Percentiles rank a stretch among this genome's conserved stretches.
phyloP scores from a whole-genome alignment of 2,113 vertebrate species.

The Mirounga angustirostris region DNA sequence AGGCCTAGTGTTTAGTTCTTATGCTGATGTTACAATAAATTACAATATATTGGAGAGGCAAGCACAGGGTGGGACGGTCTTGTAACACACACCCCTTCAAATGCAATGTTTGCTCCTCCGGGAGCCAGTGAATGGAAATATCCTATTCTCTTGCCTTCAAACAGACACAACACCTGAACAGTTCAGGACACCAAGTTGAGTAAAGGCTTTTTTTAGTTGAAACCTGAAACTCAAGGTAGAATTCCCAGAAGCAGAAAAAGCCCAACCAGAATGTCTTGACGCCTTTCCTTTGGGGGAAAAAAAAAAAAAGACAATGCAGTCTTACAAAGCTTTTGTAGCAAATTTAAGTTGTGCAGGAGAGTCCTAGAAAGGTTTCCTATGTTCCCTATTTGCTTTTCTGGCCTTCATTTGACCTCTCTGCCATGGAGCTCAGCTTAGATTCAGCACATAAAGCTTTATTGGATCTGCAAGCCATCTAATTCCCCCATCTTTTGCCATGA shows the following conservation, averaged over 20 bases:
- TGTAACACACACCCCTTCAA: neutral
- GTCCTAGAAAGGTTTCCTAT: neutral
- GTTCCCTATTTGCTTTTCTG: neutral
- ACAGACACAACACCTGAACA: neutral
- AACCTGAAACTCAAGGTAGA: conserved; percentile 47
- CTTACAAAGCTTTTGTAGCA: neutral
- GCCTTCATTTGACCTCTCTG: conserved; percentile 28
- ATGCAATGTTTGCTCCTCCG: neutral
- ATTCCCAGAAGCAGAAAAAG: conserved; percentile 41
- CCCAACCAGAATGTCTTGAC: neutral
- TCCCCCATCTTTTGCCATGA: neutral
- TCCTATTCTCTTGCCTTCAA: neutral
- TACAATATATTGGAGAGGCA: neutral
- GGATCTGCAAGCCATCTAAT: neutral
- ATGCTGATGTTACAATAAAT: conserved; percentile 14
- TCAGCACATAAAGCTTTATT: conserved; percentile 11
- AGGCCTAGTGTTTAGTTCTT: neutral
- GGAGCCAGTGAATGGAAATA: neutral
- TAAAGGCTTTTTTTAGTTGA: neutral
- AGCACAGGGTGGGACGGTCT: neutral
- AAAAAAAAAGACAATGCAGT: neutral
- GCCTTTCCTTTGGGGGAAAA: neutral
- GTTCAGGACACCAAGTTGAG: neutral
- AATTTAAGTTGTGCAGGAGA: neutral
- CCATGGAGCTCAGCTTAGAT: neutral